These are phyloP conservation scores for Centruroides vittatus DNA, from an alignment of 1,140 invertebrate genomes.

Conservation along the genomic window DNA sequence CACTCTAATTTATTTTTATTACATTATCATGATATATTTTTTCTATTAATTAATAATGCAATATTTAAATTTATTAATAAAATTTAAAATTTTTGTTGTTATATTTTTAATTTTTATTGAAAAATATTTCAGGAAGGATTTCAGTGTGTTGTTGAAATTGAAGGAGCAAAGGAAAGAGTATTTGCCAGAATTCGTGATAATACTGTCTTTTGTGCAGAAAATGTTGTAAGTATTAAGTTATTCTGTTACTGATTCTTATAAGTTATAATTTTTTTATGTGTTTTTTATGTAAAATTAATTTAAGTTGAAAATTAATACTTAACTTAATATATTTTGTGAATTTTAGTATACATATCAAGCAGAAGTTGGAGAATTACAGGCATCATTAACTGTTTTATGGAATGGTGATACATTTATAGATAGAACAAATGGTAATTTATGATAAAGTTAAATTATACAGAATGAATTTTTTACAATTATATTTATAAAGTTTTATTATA, in stretches of 20 bases:
- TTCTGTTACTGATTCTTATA: no score
- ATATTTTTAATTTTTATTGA: background rate
- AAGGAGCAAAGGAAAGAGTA: slow-evolving; percentile 73
- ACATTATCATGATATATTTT: no score
- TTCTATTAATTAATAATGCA: background rate
- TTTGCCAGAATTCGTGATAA: slow-evolving; percentile 68
- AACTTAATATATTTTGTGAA: background rate
- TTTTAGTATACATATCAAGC: slow-evolving; percentile 72
- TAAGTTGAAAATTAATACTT: background rate
- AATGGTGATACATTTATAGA: slow-evolving; percentile 84
- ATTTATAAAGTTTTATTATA: background rate
- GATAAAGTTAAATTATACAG: no score
- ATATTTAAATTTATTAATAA: background rate
- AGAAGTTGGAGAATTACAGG: slow-evolving; percentile 67
- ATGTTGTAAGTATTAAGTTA: slow-evolving; percentile 38
- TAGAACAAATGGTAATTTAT: slow-evolving; percentile 43
- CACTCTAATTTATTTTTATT: no score
- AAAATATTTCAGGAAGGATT: slow-evolving; percentile 33
- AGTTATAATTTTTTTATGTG: no score
- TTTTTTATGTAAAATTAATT: slow-evolving; percentile 1
- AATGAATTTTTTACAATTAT: background rate
- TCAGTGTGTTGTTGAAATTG: slow-evolving; percentile 79
- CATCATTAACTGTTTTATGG: slow-evolving; percentile 78
- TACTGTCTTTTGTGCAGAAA: slow-evolving; percentile 78
- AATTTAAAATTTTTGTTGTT: background rate